Evolutionary conservation across 2,888 invertebrate genomes (phyloP), one percentile per base, ranked within the genome.

Genomic region (Carpatolechia fugitivella): DNA sequence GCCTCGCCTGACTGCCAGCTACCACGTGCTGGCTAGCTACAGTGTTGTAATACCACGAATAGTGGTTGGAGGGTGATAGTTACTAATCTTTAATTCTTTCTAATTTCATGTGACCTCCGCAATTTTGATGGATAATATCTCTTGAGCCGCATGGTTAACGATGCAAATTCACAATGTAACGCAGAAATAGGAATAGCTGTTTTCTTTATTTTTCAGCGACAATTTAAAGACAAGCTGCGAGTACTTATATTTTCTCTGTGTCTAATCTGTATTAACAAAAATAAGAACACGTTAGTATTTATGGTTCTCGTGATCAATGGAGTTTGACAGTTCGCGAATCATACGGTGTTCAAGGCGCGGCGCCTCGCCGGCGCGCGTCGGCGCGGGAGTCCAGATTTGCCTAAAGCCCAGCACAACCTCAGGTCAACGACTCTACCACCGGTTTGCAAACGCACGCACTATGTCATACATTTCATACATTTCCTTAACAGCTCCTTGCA

Each of bases 391-490:
- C 72, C 75, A 74, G 74, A 66, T 66, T 64, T 68, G 70, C 72
- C 73, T 74, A 76, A 75, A 74, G 78, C 69, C 74, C 78, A 76
- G 60, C 69, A 75, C 60, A 58, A 62, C 55, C 59, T 56, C 65
- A 66, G 82, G 82, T 85, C 85, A 78, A 74, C 76, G 85, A 84
- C 85, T 82, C 78, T 68, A 65, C 44, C 52, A 65, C 44, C 52
- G 41, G 41, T 50, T 50, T 30, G 49, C 49, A 50, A 59, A 61
- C 53, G 41, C 52, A 52, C 48, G 50, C 49, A 29, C 30, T 51
- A 49, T 55, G n/a, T n/a, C n/a, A n/a, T n/a, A n/a, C n/a, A n/a
- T 60, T 60, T 54, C 55, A 60, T 55, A 41, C 52, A 61, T 51
- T 54, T 50, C 50, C 54, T 40, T 54, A 40, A 38, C 36, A 50